Evolutionary conservation across 2,113 vertebrate genomes (phyloP), one percentile per base, ranked within the genome.

Genomic region (Ariopsis seemanni): DNA sequence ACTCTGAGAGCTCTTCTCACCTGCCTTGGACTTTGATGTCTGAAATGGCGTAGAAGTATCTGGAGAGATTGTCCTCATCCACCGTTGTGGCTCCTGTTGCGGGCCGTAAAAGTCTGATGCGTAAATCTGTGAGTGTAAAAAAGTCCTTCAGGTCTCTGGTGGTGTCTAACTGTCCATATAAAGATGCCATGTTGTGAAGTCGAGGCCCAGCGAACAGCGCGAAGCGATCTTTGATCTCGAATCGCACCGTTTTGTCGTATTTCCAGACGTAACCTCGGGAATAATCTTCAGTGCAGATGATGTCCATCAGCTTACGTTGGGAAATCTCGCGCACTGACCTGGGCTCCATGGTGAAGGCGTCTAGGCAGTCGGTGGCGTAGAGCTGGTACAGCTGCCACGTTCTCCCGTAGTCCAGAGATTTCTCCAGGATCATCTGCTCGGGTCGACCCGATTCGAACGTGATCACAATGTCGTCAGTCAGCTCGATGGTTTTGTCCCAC

Each of bases 221-320:
- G 81, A 99, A 99, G 79, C 98, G 96, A 88, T 99, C 98, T 95
- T 99, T 99, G 93, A 99, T 99, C 95, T 99, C 98, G 25, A 99
- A 99, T 90, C 97, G 97, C 87, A 99, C 97, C 7, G 97, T 99
- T 94, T 99, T 99, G 91, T 97, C 98, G 58, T 99, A 96, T 91
- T 98, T 97, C 96, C 95, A 96, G 92, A 97, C 97, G 30, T 99
- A 99, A 53, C 98, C 97, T 0, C 97, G 96, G 10, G 98, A 99
- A 91, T 99, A 99, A 90, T 99, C 97, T 95, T 99, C 98, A 0
- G 98, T 99, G 94, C 98, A 99, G 95, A 99, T 99, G 91, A 99
- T 98, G 95, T 99, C 98, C 91, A 99, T 94, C 88, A 99, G 96
- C 0, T 97, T 97, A 53, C 96, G 95, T 92, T 98, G 97, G 0